phyloP scores from a whole-genome alignment of 2,888 invertebrate genomes.

The Tyria jacobaeae region DNA sequence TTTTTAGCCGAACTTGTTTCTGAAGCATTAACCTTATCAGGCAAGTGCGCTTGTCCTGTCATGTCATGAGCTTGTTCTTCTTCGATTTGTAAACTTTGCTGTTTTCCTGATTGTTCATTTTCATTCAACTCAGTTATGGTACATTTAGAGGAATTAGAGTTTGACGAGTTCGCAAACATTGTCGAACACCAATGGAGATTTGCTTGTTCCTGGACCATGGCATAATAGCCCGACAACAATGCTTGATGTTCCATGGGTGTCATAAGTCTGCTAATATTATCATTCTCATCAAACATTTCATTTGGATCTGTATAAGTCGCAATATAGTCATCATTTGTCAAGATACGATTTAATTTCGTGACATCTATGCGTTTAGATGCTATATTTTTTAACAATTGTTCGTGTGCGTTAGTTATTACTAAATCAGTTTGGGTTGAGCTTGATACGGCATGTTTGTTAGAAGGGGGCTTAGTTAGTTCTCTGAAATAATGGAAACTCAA shows the following conservation, averaged over 20 bases:
- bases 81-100: background rate
- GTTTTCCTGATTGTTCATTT: background rate
- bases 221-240: background rate
- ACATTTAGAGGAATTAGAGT: background rate
- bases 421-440: constrained; percentile 2
- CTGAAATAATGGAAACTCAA: background rate
- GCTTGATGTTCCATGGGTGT: background rate
- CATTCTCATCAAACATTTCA: background rate
- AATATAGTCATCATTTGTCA: background rate
- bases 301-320: background rate
- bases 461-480: background rate
- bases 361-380: background rate
- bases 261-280: background rate
- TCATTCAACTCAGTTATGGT: background rate
- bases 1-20: background rate
- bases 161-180: background rate
- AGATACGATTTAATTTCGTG: background rate
- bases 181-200: no score
- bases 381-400: background rate
- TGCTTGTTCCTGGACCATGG: background rate
- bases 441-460: background rate
- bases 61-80: background rate
- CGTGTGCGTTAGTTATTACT: background rate
- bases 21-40: background rate
- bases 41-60: no score